These are phyloP conservation scores for Sebastes matsubarae DNA, from an alignment of 2,797 vertebrate genomes.

Conservation along the genomic window DNA sequence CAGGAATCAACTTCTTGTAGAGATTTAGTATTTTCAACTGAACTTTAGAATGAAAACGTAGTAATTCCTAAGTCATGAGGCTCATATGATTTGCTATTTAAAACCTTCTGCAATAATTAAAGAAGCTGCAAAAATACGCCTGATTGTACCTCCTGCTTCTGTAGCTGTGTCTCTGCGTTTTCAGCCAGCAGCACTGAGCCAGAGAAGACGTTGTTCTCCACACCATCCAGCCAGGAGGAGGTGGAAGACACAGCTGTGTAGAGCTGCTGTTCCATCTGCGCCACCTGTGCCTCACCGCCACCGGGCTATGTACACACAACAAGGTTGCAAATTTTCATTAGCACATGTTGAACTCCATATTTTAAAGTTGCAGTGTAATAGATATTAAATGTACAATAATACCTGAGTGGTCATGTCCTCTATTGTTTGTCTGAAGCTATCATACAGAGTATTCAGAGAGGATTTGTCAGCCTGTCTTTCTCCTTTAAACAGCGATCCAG, in stretches of 20 bases:
- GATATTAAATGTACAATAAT: not conserved
- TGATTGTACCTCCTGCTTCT: conserved; percentile 86
- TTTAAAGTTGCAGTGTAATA: not conserved
- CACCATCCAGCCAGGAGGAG: conserved; percentile 90
- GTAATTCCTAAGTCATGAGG: not conserved
- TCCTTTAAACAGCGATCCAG: conserved; percentile 83
- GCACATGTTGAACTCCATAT: not conserved
- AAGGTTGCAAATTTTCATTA: not conserved
- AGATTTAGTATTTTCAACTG: not conserved
- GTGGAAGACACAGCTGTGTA: conserved; percentile 89
- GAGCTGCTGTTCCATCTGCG: conserved; percentile 89
- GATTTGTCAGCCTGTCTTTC: conserved; percentile 83
- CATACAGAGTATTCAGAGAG: conserved; percentile 84
- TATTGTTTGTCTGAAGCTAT: conserved; percentile 86
- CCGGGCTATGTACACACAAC: conserved; percentile 66
- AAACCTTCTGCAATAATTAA: not conserved
- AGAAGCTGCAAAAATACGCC: not conserved
- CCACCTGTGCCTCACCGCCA: conserved; percentile 72
- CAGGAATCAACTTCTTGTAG: not conserved
- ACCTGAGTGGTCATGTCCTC: conserved; percentile 82
- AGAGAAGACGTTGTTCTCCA: conserved; percentile 91
- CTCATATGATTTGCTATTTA: not conserved
- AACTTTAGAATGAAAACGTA: not conserved
- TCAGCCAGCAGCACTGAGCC: conserved; percentile 84
- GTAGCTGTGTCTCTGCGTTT: conserved; percentile 85